These are phyloP conservation scores for Caenorhabditis wallacei DNA, from an alignment of 2,888 invertebrate species.

Conservation along the genomic window DNA sequence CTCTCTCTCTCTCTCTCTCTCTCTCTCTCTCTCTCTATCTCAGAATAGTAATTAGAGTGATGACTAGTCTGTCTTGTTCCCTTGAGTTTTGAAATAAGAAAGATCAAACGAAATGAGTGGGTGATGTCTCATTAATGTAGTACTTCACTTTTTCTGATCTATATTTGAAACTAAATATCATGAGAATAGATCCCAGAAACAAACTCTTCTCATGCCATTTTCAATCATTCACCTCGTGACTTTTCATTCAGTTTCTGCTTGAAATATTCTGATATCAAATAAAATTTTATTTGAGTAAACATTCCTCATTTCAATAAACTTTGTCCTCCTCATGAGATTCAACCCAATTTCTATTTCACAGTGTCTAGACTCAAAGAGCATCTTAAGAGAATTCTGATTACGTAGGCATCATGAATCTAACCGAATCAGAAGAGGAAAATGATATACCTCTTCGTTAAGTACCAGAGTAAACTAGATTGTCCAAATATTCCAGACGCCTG, in stretches of 20 bases:
- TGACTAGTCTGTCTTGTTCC: background rate
- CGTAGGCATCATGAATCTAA: background rate
- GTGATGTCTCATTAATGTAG: background rate
- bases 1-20: background rate
- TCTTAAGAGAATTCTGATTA: background rate
- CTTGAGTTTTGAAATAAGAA: background rate
- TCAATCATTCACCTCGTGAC: too few species aligned
- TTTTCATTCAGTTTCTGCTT: too few species aligned
- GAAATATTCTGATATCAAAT: too few species aligned
- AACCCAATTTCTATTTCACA: background rate
- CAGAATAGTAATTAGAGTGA: too few species aligned
- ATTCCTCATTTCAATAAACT: background rate
- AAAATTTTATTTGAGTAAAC: too few species aligned
- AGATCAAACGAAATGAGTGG: background rate
- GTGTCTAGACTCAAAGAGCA: background rate
- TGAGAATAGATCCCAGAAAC: too few species aligned
- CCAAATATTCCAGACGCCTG: slow-evolving; percentile 6
- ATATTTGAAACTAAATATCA: too few species aligned
- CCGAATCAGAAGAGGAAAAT: background rate
- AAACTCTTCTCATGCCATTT: too few species aligned
- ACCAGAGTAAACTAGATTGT: slow-evolving; percentile 1
- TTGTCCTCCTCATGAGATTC: background rate
- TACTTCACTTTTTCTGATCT: too few species aligned
- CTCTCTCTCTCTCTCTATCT: background rate
- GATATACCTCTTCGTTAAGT: background rate